Percentiles rank a stretch among this genome's conserved stretches.
Evolutionary conservation across 2,113 vertebrate genomes (phyloP).

Genomic region (Dromaius novaehollandiae): DNA sequence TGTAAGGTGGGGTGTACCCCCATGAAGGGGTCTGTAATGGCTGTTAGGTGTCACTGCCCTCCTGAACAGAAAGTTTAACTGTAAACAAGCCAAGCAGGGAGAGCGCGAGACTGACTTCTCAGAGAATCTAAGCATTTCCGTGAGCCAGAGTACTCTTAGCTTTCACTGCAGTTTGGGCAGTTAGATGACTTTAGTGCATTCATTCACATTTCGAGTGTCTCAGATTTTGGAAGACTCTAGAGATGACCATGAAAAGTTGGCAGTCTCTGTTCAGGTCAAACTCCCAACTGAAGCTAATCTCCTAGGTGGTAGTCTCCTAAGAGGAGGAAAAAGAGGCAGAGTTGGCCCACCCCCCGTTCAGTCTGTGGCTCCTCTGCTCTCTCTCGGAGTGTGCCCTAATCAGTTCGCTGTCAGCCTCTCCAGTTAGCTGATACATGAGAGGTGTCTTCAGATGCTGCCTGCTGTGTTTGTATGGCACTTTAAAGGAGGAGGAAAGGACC

Average conservation of each 20-base stretch:
- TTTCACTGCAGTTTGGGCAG: fast-evolving
- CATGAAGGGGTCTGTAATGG: background rate
- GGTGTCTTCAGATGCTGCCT: slow-evolving; percentile 51
- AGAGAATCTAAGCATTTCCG: background rate
- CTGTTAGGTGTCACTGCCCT: background rate
- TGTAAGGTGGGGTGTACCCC: fast-evolving
- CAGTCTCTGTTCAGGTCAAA: background rate
- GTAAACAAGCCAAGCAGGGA: background rate
- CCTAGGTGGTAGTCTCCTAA: background rate
- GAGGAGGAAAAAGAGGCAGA: background rate
- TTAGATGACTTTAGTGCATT: background rate
- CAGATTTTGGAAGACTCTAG: background rate
- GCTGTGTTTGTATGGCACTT: slow-evolving; percentile 27
- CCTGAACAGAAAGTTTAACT: fast-evolving
- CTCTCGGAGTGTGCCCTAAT: slow-evolving; percentile 23
- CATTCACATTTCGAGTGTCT: background rate
- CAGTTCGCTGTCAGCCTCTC: slow-evolving; percentile 40
- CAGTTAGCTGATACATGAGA: background rate
- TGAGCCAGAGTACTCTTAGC: background rate
- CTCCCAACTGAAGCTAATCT: background rate
- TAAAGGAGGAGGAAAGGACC: slow-evolving; percentile 10
- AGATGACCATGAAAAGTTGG: background rate
- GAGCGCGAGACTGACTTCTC: background rate
- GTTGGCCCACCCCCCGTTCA: background rate
- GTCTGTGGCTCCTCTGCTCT: slow-evolving; percentile 27